These are phyloP conservation scores for Spatulosminthurus flaviceps DNA, from an alignment of 2,888 invertebrate genomes.

Conservation along the genomic window DNA sequence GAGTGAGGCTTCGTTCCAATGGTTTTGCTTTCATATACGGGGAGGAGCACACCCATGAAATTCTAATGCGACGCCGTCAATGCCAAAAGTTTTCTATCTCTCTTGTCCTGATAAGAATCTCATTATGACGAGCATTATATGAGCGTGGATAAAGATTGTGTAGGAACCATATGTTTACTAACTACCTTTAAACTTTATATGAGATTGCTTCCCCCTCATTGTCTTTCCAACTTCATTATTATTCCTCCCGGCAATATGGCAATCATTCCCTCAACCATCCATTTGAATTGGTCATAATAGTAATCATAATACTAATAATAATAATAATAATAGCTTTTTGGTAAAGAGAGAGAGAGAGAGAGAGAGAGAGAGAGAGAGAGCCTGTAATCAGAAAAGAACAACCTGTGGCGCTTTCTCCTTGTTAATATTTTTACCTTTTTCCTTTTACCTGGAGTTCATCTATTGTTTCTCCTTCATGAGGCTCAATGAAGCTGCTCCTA, in stretches of 20 bases:
- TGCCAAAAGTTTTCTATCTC: constrained; percentile 16
- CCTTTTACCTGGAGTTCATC: too few relatives aligned
- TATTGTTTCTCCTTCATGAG: too few relatives aligned
- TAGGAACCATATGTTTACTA: neutral
- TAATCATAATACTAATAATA: neutral
- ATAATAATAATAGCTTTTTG: neutral
- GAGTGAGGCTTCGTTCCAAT: too few relatives aligned
- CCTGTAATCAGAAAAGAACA: too few relatives aligned
- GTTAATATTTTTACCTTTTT: too few relatives aligned
- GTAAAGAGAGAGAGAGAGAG: too few relatives aligned
- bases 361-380: too few relatives aligned
- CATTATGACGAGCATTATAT: neutral
- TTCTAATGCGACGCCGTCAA: neutral
- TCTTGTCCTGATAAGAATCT: neutral
- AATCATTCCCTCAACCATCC: neutral
- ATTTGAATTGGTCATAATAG: neutral
- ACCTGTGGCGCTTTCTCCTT: too few relatives aligned
- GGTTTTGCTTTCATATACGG: neutral
- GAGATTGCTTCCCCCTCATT: neutral
- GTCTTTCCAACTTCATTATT: neutral
- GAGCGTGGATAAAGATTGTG: neutral
- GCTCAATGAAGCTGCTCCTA: too few relatives aligned
- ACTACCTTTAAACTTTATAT: too few relatives aligned
- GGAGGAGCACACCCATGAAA: neutral
- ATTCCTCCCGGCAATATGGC: neutral